Evolutionary conservation across 2,113 vertebrate genomes (phyloP).

Genomic region (Seriola quinqueradiata): DNA sequence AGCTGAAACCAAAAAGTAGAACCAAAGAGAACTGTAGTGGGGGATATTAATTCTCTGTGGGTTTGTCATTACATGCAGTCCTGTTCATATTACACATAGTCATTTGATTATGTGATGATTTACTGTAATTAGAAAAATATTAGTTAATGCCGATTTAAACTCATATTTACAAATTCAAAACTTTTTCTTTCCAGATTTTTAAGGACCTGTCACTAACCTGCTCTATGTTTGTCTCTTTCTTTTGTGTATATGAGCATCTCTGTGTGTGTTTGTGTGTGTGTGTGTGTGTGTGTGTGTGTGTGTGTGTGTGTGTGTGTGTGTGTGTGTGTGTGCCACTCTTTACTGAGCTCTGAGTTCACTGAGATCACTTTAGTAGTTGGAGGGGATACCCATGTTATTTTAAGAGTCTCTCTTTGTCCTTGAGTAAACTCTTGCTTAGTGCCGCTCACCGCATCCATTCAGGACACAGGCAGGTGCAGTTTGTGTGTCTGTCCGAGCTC

Average conservation of each 20-base stretch:
- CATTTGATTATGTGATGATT: neutral
- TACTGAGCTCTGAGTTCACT: neutral
- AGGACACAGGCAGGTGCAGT: conserved; percentile 27
- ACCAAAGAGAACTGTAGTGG: neutral
- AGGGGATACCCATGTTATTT: conserved; percentile 47
- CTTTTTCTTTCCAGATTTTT: neutral
- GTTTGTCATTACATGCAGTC: neutral
- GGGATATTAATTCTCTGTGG: neutral
- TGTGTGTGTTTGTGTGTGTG: neutral
- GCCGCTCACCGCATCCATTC: conserved; percentile 30
- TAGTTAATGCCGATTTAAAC: neutral
- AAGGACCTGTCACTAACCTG: neutral
- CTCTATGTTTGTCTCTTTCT: neutral
- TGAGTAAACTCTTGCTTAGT: neutral
- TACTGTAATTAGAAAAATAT: neutral
- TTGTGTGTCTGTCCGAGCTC: conserved; percentile 17
- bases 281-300: neutral
- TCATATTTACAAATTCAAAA: neutral
- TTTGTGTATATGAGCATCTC: neutral
- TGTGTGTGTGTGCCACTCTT: neutral
- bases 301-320: neutral
- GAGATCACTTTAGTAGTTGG: neutral
- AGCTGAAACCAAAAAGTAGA: neutral
- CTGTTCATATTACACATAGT: neutral
- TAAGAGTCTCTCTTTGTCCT: conserved; percentile 48